These are phyloP conservation scores for Embidobia sp. DNA, from an alignment of 2,888 invertebrate genomes.

Conservation along the genomic window DNA sequence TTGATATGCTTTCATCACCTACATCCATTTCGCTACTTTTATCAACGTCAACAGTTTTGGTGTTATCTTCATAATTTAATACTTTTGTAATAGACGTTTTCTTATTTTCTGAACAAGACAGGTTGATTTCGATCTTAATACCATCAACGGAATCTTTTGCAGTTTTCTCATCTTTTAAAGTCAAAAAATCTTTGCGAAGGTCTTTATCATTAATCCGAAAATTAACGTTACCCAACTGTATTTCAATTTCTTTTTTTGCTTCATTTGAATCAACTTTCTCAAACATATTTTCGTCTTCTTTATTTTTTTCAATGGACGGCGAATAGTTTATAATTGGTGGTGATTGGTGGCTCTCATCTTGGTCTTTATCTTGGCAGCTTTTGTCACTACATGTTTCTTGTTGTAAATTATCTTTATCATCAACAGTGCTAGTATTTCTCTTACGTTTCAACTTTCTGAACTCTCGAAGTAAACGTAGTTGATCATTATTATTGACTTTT, in stretches of 20 bases:
- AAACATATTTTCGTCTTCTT: conserved; percentile 15
- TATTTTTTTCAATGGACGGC: conserved; percentile 1
- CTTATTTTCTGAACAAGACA: conserved; percentile 75
- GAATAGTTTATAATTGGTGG: background rate
- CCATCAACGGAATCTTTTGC: conserved; percentile 70
- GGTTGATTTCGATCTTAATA: conserved; percentile 78
- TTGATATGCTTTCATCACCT: background rate
- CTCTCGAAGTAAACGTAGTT: conserved; percentile 67
- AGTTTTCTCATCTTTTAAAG: conserved; percentile 60
- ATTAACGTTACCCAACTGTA: conserved; percentile 75
- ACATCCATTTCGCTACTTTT: background rate
- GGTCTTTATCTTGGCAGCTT: conserved; percentile 3
- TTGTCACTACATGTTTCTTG: background rate
- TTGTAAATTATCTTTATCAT: conserved; percentile 50
- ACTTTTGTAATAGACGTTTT: conserved; percentile 18
- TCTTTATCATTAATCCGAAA: conserved; percentile 73
- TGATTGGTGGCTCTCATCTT: background rate
- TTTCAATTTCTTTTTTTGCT: conserved; percentile 71
- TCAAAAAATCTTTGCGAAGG: conserved; percentile 53
- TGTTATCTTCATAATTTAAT: conserved; percentile 18
- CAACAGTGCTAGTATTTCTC: conserved; percentile 57
- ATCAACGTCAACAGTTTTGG: background rate
- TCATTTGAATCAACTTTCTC: conserved; percentile 23
- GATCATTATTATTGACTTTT: conserved; percentile 55
- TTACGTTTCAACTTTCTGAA: conserved; percentile 69